phyloP scores from a whole-genome alignment of 2,113 vertebrate species.

The Copsychus sechellarum region DNA sequence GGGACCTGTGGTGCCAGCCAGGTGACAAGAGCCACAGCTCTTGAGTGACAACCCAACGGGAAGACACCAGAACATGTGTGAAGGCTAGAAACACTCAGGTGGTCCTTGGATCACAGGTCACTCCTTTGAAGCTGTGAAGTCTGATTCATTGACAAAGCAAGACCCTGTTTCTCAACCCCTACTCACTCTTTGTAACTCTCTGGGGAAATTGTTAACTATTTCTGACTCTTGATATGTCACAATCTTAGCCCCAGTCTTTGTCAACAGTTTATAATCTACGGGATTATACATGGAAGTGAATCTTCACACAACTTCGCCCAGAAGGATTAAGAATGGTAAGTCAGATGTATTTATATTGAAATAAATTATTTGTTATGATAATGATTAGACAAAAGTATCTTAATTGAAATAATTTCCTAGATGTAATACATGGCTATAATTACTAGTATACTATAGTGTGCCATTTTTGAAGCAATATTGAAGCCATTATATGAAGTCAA shows the following conservation, averaged over 20 bases:
- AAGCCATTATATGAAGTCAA: background rate
- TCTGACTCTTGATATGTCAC: background rate
- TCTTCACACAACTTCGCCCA: background rate
- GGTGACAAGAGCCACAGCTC: too few relatives aligned
- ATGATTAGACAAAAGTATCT: background rate
- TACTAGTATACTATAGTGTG: background rate
- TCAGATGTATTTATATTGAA: background rate
- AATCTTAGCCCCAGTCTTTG: background rate
- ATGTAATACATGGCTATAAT: background rate
- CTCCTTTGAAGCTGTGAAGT: too few relatives aligned
- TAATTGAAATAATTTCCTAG: background rate
- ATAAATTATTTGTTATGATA: background rate
- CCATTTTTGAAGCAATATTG: background rate
- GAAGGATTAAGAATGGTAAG: background rate
- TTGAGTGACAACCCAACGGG: too few relatives aligned
- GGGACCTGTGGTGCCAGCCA: too few relatives aligned
- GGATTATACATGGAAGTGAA: background rate
- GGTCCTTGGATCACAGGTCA: too few relatives aligned
- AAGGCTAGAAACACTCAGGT: too few relatives aligned
- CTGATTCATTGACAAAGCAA: too few relatives aligned
- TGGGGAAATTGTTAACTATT: background rate
- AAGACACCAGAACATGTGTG: too few relatives aligned
- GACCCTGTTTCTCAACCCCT: too few relatives aligned
- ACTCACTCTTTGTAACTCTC: too few relatives aligned
- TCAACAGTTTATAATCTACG: background rate